Evolutionary conservation across 2,113 vertebrate species (phyloP).

Genomic region (Sceloporus undulatus): DNA sequence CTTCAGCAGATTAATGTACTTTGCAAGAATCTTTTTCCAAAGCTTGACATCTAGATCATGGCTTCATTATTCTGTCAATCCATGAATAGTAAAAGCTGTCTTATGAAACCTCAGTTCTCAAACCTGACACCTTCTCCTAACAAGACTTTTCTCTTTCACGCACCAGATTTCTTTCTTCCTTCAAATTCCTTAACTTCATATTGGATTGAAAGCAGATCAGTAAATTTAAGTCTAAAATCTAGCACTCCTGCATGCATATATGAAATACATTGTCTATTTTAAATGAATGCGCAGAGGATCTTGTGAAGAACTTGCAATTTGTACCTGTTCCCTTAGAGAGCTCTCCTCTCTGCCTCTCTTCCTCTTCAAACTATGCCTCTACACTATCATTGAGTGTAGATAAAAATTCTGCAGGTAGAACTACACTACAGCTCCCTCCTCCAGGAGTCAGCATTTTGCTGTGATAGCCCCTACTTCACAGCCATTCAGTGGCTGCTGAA

Average conservation of each 20-base stretch:
- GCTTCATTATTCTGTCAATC: slow-evolving; percentile 29
- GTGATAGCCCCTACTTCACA: no score
- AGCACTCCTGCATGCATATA: neutral
- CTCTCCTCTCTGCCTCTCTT: neutral
- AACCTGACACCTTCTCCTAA: neutral
- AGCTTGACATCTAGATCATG: slow-evolving; percentile 6
- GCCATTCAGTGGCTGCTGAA: no score
- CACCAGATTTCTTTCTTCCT: neutral
- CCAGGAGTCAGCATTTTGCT: no score
- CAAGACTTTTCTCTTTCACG: slow-evolving; percentile 9
- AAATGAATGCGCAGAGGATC: neutral
- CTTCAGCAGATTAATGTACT: slow-evolving; percentile 12
- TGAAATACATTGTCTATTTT: neutral
- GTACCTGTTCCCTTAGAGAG: neutral
- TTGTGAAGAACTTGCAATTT: no score
- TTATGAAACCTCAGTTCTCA: slow-evolving; percentile 24
- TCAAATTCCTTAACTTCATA: slow-evolving; percentile 12
- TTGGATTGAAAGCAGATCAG: neutral
- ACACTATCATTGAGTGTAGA: no score
- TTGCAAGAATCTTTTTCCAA: slow-evolving; percentile 11
- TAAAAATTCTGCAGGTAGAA: no score
- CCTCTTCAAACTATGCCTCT: neutral
- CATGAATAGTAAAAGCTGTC: slow-evolving; percentile 21
- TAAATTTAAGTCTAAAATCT: neutral
- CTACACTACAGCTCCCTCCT: no score